Conservation (phyloP, 2,888 invertebrate species). For the Trilocha varians region DNA sequence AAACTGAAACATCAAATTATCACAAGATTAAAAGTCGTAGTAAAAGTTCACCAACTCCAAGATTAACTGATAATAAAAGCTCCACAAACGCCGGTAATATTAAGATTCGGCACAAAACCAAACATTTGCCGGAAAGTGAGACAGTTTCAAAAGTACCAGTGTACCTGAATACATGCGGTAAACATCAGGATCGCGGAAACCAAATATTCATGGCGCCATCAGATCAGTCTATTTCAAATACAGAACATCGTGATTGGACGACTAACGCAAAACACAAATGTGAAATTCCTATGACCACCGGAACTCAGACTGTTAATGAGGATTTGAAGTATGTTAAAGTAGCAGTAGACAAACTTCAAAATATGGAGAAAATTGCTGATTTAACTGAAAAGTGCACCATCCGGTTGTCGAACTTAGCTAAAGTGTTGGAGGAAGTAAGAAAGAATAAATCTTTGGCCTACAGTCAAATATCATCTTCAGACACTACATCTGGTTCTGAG, state of each 20-base stretch:
- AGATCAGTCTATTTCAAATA: neutral
- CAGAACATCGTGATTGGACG: neutral
- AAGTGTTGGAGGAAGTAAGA: slow-evolving; percentile 62
- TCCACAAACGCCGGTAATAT: no score
- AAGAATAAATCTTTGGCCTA: slow-evolving; percentile 57
- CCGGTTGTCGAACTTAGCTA: slow-evolving; percentile 59
- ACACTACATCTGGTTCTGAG: slow-evolving; percentile 47
- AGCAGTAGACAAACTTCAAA: slow-evolving; percentile 58
- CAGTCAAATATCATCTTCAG: slow-evolving; percentile 50
- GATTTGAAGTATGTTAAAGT: slow-evolving; percentile 49
- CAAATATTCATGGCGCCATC: neutral
- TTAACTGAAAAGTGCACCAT: slow-evolving; percentile 63
- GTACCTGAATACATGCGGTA: no score
- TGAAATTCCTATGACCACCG: slow-evolving; percentile 30
- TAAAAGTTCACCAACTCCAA: slow-evolving; percentile 36
- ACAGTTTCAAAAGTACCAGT: no score
- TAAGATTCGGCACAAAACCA: no score
- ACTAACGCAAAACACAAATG: neutral
- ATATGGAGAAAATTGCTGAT: slow-evolving; percentile 66
- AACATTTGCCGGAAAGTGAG: no score
- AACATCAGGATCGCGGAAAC: no score
- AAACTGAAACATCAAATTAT: slow-evolving; percentile 7
- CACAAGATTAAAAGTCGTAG: slow-evolving; percentile 21
- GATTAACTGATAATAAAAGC: slow-evolving; percentile 8
- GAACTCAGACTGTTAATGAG: slow-evolving; percentile 48